These are phyloP conservation scores for Oreochromis tanganicae DNA, from an alignment of 2,113 vertebrate genomes.

Conservation along the genomic window DNA sequence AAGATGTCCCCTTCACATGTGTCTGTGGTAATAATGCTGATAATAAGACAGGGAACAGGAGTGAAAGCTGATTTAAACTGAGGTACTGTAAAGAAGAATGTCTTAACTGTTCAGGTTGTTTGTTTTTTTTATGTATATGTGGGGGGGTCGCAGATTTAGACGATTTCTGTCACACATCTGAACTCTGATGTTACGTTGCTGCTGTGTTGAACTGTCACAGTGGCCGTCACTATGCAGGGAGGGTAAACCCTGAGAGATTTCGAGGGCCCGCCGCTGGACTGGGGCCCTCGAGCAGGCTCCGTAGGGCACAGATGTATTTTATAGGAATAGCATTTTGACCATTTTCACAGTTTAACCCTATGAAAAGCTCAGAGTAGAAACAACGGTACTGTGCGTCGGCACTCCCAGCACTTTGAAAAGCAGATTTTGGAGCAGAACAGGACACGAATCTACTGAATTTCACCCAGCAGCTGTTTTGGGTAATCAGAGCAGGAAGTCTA, in stretches of 20 bases:
- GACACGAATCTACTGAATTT: neutral
- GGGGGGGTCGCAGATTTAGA: neutral
- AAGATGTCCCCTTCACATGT: neutral
- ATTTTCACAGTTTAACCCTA: neutral
- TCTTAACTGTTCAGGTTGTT: constrained; percentile 3
- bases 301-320: neutral
- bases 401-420: constrained; percentile 39
- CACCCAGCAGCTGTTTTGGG: neutral
- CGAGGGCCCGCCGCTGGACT: neutral
- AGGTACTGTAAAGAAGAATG: constrained; percentile 37
- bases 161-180: neutral
- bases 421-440: neutral
- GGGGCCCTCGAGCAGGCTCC: neutral
- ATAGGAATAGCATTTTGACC: neutral
- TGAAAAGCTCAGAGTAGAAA: neutral
- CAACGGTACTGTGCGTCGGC: neutral
- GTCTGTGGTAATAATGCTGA: neutral
- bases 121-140: neutral
- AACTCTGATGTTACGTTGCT: constrained; percentile 5
- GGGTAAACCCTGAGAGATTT: neutral
- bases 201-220: neutral
- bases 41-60: neutral
- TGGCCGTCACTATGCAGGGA: constrained; percentile 17
- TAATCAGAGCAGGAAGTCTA: neutral
- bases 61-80: neutral